Conservation (phyloP, 2,113 vertebrate genomes). For the Passerina amoena region DNA sequence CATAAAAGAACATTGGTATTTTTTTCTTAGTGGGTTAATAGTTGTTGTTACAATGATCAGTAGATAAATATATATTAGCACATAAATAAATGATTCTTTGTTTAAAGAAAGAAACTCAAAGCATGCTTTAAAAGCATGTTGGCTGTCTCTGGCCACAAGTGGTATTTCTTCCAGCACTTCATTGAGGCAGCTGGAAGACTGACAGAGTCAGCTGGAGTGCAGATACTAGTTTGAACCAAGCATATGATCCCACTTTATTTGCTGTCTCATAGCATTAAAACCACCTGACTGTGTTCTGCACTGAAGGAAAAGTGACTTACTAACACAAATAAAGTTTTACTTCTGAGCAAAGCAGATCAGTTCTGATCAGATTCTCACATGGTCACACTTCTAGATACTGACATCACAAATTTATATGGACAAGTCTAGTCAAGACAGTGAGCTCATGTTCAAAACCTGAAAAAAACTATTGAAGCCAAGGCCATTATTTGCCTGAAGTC, state of each 20-base stretch:
- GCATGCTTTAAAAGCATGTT: neutral
- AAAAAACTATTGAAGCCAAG: neutral
- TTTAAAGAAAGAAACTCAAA: neutral
- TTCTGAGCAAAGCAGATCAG: neutral
- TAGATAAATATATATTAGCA: conserved; percentile 2
- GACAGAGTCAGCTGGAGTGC: neutral
- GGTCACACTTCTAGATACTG: neutral
- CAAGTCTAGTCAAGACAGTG: neutral
- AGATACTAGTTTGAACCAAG: neutral
- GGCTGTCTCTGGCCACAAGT: neutral
- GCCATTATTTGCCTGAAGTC: neutral
- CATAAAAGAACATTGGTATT: neutral
- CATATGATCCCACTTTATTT: neutral
- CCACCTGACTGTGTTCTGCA: neutral
- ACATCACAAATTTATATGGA: neutral
- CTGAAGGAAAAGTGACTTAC: neutral
- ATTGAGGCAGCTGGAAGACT: neutral
- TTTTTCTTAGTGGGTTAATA: neutral
- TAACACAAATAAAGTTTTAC: neutral
- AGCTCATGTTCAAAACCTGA: neutral
- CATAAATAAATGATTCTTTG: neutral
- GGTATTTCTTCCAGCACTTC: neutral
- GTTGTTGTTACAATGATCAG: neutral
- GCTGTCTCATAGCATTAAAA: neutral
- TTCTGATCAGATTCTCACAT: neutral